Percentiles rank a stretch among this genome's conserved stretches.
Evolutionary conservation across 1,140 invertebrate genomes (phyloP).

Genomic region (Colletes gigas): DNA sequence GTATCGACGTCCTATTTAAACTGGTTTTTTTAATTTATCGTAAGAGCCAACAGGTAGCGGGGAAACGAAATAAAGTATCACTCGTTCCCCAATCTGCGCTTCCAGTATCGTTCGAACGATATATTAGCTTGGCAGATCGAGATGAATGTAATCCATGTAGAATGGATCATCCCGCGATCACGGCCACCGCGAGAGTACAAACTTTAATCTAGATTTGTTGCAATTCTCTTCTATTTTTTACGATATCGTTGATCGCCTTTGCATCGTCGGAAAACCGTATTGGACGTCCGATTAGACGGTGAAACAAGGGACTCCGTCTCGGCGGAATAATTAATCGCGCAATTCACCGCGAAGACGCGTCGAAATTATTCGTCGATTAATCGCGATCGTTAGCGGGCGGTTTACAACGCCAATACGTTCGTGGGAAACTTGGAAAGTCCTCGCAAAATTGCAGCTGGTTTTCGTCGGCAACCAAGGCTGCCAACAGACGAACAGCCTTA

Average conservation of each 20-base stretch:
- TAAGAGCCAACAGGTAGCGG: no score
- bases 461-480: neutral
- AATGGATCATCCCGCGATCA: neutral
- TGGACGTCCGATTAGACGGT: neutral
- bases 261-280: slow-evolving; percentile 10
- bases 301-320: slow-evolving; percentile 20
- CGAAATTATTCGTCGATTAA: slow-evolving; percentile 50
- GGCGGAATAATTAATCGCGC: slow-evolving; percentile 34
- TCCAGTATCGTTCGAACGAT: neutral
- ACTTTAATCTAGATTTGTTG: slow-evolving; percentile 39
- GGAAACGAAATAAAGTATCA: no score
- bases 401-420: slow-evolving; percentile 30
- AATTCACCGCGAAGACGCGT: slow-evolving; percentile 29
- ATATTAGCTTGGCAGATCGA: neutral
- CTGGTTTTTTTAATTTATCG: no score
- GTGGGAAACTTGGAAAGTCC: slow-evolving; percentile 27
- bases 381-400: slow-evolving; percentile 39
- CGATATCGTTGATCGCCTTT: neutral
- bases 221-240: slow-evolving; percentile 17
- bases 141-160: slow-evolving; percentile 1
- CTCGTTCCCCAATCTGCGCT: no score
- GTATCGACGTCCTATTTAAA: no score
- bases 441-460: slow-evolving; percentile 38
- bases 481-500: slow-evolving; percentile 23
- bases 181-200: slow-evolving; percentile 4